Evolutionary conservation across 1,140 invertebrate species (phyloP).

Genomic region (Micrasema longulum): DNA sequence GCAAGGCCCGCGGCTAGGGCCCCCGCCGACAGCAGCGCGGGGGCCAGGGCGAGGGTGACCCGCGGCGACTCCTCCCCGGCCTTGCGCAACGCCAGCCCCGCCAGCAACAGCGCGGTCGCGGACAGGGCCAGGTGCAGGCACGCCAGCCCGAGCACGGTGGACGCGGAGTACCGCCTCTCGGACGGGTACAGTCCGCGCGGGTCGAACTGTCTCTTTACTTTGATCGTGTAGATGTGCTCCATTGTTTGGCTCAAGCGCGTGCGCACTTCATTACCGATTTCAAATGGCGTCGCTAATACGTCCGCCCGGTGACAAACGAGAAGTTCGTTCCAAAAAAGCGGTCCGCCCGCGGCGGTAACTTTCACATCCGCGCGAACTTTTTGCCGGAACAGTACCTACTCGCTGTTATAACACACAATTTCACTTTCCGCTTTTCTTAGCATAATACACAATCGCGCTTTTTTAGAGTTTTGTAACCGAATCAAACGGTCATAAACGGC

Average conservation of each 20-base stretch:
- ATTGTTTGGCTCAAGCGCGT: conserved; percentile 56
- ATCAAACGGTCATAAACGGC: too few species aligned
- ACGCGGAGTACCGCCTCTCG: conserved; percentile 75
- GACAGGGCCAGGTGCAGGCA: conserved; percentile 71
- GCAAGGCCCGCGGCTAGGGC: conserved; percentile 68
- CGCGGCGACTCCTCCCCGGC: neutral
- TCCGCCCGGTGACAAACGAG: too few species aligned
- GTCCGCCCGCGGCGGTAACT: too few species aligned
- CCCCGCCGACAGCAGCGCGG: conserved; percentile 65
- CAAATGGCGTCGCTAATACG: too few species aligned
- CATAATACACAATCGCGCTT: too few species aligned
- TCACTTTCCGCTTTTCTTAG: too few species aligned
- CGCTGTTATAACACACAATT: too few species aligned
- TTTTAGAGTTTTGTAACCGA: too few species aligned
- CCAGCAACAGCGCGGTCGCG: conserved; percentile 67
- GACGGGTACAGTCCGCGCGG: conserved; percentile 72
- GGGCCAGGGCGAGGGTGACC: conserved; percentile 58
- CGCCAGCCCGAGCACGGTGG: conserved; percentile 73
- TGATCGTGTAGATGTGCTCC: conserved; percentile 76
- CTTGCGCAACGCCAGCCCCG: conserved; percentile 59
- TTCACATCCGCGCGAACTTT: too few species aligned
- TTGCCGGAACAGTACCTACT: too few species aligned
- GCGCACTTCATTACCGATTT: too few species aligned
- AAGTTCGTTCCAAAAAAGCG: too few species aligned
- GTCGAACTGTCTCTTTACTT: conserved; percentile 72